Conservation (phyloP, 1,140 invertebrate species). For the Drosophila guanche region DNA sequence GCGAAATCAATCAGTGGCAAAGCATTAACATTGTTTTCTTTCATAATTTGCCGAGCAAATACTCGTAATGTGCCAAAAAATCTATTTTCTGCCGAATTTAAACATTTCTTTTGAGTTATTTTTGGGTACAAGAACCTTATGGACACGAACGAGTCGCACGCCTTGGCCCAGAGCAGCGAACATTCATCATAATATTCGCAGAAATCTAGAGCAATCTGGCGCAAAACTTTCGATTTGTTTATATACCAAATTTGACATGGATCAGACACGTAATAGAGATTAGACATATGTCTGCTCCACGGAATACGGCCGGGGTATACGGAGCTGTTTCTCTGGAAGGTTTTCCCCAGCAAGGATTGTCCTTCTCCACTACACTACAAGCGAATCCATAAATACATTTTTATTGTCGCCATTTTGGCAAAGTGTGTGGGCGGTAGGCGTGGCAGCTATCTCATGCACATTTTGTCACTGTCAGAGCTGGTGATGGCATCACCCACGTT, state of each 20-base stretch:
- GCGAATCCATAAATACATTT: slow-evolving; percentile 64
- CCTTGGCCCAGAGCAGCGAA: slow-evolving; percentile 19
- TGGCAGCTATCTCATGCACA: slow-evolving; percentile 50
- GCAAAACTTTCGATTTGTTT: slow-evolving; percentile 49
- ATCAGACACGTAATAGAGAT: slow-evolving; percentile 21
- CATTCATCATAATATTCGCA: slow-evolving; percentile 45
- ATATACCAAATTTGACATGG: slow-evolving; percentile 43
- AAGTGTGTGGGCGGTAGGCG: slow-evolving; percentile 5
- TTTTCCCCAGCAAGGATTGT: slow-evolving; percentile 20
- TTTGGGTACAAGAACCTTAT: slow-evolving; percentile 16
- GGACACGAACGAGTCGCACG: slow-evolving; percentile 30
- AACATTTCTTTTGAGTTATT: slow-evolving; percentile 36
- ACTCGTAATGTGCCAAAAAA: slow-evolving; percentile 40
- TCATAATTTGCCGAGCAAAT: slow-evolving; percentile 24
- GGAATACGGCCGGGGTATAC: neutral
- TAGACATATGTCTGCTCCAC: slow-evolving; percentile 30
- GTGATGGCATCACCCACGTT: slow-evolving; percentile 38
- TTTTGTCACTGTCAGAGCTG: slow-evolving; percentile 52
- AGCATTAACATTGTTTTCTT: slow-evolving; percentile 24
- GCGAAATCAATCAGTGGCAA: slow-evolving; percentile 27
- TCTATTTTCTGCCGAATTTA: slow-evolving; percentile 68
- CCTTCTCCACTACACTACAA: slow-evolving; percentile 8
- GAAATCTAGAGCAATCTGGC: slow-evolving; percentile 23
- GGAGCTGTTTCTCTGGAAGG: slow-evolving; percentile 9
- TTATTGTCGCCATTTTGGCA: slow-evolving; percentile 45